Evolutionary conservation across 2,113 vertebrate species (phyloP), one percentile per base, ranked within the genome.

Genomic region (Phaethornis superciliosus): DNA sequence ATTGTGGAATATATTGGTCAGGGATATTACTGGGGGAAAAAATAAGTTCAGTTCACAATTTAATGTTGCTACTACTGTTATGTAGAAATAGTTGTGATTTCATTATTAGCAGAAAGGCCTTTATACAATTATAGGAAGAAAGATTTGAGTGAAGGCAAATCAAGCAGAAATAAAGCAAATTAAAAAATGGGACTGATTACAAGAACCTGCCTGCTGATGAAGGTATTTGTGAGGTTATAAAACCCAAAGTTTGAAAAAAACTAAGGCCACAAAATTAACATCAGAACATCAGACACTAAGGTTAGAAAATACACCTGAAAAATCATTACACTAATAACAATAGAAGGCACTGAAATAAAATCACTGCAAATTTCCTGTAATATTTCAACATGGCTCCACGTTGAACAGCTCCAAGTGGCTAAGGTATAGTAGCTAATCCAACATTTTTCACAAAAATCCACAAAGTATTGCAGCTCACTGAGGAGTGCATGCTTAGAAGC

Each of bases 201-300:
- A 15, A 16, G 11, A 77, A 26, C 13, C 22, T 0, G 0, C 32
- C n/a, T 5, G 3, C 15, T 68, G 54, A 68, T 33, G 20, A 71
- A 71, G 4, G 13, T 44, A 15, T 44, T 14, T 55, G 18, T 24
- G 16, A 28, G 19, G 23, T 54, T 68, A 64, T 10, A 54, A 8
- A 89, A 72, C 18, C n/a, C 69, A 52, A 86, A 52, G 16, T 58
- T 35, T 47, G 37, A 63, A 15, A 88, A 69, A 85, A 81, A 49
- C 56, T 12, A 12, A 3, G 13, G 21, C 9, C 16, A 76, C 37
- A 65, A 33, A 51, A 67, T 22, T 32, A 9, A 21, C 67, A 75
- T 71, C 33, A 87, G 30, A 75, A 87, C 67, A 75, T 71, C 33
- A 87, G 30, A 75, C 85, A 52, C 5, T 26, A 14, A 74, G 4